phyloP scores from a whole-genome alignment of 2,888 invertebrate species.

The Scotopteryx bipunctaria region DNA sequence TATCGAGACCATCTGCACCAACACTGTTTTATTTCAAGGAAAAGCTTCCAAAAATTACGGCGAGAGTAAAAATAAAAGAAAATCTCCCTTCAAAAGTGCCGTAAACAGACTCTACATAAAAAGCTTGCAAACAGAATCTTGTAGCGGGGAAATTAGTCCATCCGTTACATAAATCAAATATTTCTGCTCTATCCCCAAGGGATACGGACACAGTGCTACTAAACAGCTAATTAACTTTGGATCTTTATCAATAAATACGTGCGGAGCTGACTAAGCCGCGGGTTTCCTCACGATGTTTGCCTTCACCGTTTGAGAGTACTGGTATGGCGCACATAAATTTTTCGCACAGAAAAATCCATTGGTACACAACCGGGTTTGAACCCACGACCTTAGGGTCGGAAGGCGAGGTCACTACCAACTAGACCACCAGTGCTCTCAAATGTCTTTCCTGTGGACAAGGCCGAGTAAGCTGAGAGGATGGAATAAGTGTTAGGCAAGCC shows the following conservation, averaged over 20 bases:
- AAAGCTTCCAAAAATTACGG: constrained; percentile 19
- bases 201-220: constrained; percentile 10
- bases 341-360: no score
- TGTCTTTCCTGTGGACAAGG: no score
- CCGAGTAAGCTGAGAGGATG: no score
- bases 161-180: constrained; percentile 38
- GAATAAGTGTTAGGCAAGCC: no score
- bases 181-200: constrained; percentile 30
- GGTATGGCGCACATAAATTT: no score
- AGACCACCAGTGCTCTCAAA: no score
- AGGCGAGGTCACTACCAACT: no score
- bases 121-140: constrained; percentile 23
- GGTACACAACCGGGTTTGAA: no score
- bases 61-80: constrained; percentile 23
- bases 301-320: no score
- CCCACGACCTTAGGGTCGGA: no score
- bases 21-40: constrained; percentile 24
- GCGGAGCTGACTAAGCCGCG: no score
- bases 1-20: constrained; percentile 16
- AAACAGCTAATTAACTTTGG: background rate
- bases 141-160: constrained; percentile 34
- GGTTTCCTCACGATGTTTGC: background rate
- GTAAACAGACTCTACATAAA: constrained; percentile 26
- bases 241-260: no score
- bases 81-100: constrained; percentile 20